Conservation (phyloP, 2,113 vertebrate genomes). For the Gymnogyps californianus region DNA sequence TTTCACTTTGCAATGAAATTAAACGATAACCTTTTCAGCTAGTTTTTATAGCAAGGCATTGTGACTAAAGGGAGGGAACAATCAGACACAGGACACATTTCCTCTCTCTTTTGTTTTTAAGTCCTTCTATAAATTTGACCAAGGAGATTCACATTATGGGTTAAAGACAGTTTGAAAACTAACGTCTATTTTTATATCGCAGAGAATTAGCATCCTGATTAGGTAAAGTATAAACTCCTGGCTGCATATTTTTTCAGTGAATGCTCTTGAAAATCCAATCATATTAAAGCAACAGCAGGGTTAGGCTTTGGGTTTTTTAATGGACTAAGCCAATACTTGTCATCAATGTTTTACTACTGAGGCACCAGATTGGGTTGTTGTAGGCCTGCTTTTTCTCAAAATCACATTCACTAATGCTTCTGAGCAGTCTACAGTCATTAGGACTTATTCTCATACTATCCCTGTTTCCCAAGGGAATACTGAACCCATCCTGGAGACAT, state of each 20-base stretch:
- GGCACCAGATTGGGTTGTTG: neutral
- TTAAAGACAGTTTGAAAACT: neutral
- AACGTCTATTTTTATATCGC: neutral
- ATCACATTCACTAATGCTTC: neutral
- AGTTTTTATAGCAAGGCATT: neutral
- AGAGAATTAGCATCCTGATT: neutral
- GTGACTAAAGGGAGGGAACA: neutral
- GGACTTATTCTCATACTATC: neutral
- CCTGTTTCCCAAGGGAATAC: neutral
- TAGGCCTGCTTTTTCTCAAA: neutral
- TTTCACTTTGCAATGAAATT: neutral
- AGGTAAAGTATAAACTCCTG: neutral
- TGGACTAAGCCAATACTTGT: neutral
- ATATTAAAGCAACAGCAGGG: neutral
- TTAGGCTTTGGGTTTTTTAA: neutral
- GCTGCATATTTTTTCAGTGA: neutral
- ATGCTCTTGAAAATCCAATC: neutral
- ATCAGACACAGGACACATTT: neutral
- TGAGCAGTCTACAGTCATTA: neutral
- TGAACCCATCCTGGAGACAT: neutral
- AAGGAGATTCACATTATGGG: neutral
- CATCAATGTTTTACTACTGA: neutral
- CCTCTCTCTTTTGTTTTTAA: neutral
- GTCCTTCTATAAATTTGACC: neutral
- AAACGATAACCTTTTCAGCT: neutral